Evolutionary conservation across 2,113 vertebrate species (phyloP).

Genomic region (Xiphophorus couchianus): DNA sequence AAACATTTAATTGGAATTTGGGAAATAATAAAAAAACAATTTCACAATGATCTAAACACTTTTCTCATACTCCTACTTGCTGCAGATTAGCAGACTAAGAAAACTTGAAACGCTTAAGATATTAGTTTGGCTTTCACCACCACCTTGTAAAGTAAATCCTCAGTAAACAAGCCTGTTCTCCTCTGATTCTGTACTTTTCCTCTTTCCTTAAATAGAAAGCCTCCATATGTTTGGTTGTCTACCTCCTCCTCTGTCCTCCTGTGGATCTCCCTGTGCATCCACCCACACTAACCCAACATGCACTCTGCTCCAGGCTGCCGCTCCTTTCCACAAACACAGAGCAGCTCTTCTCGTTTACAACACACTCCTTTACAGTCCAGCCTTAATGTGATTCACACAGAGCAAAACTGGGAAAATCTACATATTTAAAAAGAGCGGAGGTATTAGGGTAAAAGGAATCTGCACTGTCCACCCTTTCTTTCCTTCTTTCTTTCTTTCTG

Average conservation of each 20-base stretch:
- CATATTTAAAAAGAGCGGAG: not conserved
- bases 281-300: slow-evolving; percentile 69
- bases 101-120: not conserved
- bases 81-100: not conserved
- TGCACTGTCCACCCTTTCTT: not conserved
- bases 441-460: not conserved
- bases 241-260: slow-evolving; percentile 23
- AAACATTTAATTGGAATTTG: no score
- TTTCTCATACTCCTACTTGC: not conserved
- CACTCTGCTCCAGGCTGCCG: slow-evolving; percentile 56
- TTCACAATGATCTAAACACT: not conserved
- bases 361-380: slow-evolving; percentile 31
- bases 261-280: slow-evolving; percentile 52
- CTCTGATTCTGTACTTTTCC: not conserved
- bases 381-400: slow-evolving; percentile 38
- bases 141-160: not conserved
- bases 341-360: slow-evolving; percentile 31
- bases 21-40: no score
- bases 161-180: not conserved
- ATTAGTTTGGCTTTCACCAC: not conserved
- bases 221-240: not conserved
- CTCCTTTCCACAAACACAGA: slow-evolving; percentile 39
- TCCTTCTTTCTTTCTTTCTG: not conserved
- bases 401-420: not conserved
- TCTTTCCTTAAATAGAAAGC: not conserved